phyloP scores from a whole-genome alignment of 2,888 invertebrate genomes.

The Strigamia transsilvanica region DNA sequence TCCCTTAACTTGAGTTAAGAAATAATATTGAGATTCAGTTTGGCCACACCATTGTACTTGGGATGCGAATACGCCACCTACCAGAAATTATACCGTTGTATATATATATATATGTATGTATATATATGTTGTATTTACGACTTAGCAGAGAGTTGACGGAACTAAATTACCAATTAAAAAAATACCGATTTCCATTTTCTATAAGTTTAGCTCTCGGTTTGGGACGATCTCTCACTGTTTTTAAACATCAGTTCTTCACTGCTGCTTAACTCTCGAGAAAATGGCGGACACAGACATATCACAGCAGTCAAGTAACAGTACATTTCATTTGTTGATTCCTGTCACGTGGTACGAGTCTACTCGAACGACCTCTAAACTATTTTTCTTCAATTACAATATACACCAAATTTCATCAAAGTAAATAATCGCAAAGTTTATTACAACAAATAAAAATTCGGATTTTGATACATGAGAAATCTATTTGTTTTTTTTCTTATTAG shows the following conservation, averaged over 20 bases:
- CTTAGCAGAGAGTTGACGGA: background rate
- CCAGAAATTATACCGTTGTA: background rate
- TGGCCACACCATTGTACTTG: slow-evolving; percentile 6
- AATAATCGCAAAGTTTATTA: background rate
- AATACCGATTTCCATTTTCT: background rate
- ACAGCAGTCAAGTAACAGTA: slow-evolving; percentile 19
- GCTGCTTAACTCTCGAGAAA: background rate
- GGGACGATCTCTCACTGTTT: background rate
- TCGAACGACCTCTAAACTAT: slow-evolving; percentile 23
- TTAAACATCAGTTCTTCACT: slow-evolving; percentile 3
- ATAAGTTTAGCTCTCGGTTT: background rate
- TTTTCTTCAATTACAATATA: background rate
- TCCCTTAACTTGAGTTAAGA: too few species aligned
- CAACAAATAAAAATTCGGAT: background rate
- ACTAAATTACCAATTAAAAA: background rate
- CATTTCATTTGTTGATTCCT: slow-evolving; percentile 5
- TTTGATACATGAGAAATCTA: slow-evolving; percentile 58
- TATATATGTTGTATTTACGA: too few species aligned
- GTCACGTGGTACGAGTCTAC: background rate
- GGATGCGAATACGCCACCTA: slow-evolving; percentile 13
- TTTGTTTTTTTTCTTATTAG: slow-evolving; percentile 68
- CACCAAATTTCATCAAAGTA: background rate
- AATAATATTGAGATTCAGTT: background rate
- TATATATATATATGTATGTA: background rate
- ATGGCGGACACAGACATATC: slow-evolving; percentile 10